Evolutionary conservation across 2,797 vertebrate species (phyloP).

Genomic region (Mormyrus hasselquistii): DNA sequence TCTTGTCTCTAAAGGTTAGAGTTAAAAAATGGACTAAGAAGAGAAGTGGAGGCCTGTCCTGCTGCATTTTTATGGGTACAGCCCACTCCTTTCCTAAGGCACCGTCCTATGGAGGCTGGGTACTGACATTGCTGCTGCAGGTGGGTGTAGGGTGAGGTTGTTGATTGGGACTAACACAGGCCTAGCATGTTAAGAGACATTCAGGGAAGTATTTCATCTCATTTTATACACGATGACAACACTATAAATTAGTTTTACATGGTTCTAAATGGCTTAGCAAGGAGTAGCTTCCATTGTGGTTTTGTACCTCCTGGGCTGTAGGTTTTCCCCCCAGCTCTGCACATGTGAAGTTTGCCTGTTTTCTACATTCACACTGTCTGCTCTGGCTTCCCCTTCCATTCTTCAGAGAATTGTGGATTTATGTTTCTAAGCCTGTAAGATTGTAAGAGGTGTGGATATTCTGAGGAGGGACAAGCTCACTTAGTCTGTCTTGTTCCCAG

Average conservation of each 20-base stretch:
- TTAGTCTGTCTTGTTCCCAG: neutral
- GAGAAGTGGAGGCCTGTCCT: constrained; percentile 24
- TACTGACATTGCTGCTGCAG: neutral
- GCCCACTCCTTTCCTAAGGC: neutral
- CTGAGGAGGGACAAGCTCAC: neutral
- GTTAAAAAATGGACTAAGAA: constrained; percentile 36
- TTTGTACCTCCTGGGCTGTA: neutral
- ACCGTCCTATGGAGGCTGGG: neutral
- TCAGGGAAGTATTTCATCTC: neutral
- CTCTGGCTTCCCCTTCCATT: neutral
- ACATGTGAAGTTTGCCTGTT: neutral
- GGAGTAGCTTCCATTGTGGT: neutral
- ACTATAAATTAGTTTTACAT: neutral
- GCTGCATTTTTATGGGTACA: constrained; percentile 13
- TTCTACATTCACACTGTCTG: neutral
- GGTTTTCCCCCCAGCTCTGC: neutral
- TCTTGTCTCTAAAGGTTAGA: constrained; percentile 72
- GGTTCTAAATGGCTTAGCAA: neutral
- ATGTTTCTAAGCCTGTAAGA: neutral
- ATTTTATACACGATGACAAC: neutral
- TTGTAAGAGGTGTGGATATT: neutral
- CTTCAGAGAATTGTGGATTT: neutral
- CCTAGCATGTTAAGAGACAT: neutral
- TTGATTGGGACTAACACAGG: neutral
- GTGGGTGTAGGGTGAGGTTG: neutral